Percentiles rank a stretch among this genome's conserved stretches.
phyloP scores from a whole-genome alignment of 2,888 invertebrate species.

The Aphidius colemani region DNA sequence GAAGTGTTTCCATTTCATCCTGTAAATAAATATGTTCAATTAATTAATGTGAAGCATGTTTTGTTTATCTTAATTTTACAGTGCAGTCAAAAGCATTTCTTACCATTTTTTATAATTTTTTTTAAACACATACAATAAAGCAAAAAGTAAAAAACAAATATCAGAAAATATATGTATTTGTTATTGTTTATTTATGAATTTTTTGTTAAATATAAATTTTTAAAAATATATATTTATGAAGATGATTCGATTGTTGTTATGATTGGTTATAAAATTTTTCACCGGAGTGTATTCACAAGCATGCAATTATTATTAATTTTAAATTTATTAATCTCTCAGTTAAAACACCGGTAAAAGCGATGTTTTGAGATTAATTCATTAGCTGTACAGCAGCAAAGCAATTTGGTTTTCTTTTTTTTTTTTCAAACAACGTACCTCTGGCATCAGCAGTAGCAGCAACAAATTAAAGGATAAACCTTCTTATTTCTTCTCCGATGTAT shows the following conservation, averaged over 20 bases:
- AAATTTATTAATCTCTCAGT: not conserved
- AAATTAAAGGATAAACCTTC: conserved; percentile 52
- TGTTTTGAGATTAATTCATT: conserved; percentile 19
- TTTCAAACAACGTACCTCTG: conserved; percentile 56
- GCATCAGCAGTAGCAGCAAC: conserved; percentile 56
- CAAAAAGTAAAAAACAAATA: not conserved
- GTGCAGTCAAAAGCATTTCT: conserved; percentile 4
- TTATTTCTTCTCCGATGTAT: conserved; percentile 53
- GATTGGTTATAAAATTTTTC: no score
- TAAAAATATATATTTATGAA: no score
- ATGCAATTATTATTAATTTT: no score
- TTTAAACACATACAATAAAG: conserved; percentile 2
- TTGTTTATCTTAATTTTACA: not conserved
- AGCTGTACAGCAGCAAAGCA: conserved; percentile 51
- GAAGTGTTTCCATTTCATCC: conserved; percentile 79
- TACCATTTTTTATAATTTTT: not conserved
- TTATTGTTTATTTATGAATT: no score
- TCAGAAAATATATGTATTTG: no score
- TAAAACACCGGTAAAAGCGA: conserved; percentile 15
- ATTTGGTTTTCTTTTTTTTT: conserved; percentile 28
- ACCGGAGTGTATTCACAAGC: no score
- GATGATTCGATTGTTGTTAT: no score
- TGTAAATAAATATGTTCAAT: conserved; percentile 57
- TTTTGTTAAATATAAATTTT: no score
- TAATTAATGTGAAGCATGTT: not conserved